Conservation (phyloP, 1,140 invertebrate species). For the Lepeophtheirus salmonis region DNA sequence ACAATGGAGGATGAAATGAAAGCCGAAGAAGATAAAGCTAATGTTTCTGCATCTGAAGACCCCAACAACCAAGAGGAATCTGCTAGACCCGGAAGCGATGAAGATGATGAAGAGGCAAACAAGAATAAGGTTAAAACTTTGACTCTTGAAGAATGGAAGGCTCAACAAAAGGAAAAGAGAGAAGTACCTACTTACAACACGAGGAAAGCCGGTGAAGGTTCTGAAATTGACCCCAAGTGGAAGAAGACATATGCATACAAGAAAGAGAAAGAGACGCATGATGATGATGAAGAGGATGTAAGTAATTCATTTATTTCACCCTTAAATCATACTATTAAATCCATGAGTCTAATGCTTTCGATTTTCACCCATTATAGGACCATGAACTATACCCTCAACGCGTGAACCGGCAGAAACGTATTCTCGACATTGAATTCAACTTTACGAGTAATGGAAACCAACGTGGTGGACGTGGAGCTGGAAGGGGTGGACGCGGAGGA, state of each 20-base stretch:
- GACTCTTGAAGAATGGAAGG: conserved; percentile 75
- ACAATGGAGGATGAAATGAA: conserved; percentile 74
- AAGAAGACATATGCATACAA: conserved; percentile 71
- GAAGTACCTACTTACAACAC: conserved; percentile 66
- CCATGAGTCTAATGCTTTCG: not conserved
- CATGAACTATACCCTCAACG: conserved; percentile 54
- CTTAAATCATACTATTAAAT: not conserved
- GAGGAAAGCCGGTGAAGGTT: conserved; percentile 70
- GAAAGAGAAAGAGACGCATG: conserved; percentile 48
- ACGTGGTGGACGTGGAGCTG: conserved; percentile 38
- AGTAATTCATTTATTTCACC: not conserved
- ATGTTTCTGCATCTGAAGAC: conserved; percentile 15
- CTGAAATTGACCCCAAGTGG: conserved; percentile 66
- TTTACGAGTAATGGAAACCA: conserved; percentile 60
- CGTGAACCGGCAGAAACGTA: conserved; percentile 62
- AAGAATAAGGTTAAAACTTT: conserved; percentile 23
- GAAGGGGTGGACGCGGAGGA: conserved; percentile 35
- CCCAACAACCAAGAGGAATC: conserved; percentile 19
- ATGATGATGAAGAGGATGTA: conserved; percentile 41
- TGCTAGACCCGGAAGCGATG: conserved; percentile 18
- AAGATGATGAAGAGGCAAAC: conserved; percentile 23
- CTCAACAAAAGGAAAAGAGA: conserved; percentile 41
- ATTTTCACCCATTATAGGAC: conserved; percentile 23
- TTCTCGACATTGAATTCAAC: conserved; percentile 70
- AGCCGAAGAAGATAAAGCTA: conserved; percentile 28